Evolutionary conservation across 92 coral and sea anemone species (phyloP), one percentile per base, ranked within the genome.

Genomic region (Metridium senile): DNA sequence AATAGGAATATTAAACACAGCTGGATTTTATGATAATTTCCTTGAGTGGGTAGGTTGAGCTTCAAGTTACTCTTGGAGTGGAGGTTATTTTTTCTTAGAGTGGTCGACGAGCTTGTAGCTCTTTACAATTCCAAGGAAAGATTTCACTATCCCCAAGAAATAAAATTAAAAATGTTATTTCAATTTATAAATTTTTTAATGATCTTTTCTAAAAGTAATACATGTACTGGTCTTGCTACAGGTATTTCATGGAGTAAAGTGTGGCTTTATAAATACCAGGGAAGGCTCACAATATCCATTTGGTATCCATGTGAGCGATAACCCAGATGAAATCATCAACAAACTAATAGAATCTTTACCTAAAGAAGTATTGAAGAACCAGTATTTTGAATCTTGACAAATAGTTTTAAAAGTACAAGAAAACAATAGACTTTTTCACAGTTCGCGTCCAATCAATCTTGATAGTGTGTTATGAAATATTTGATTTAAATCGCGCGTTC

Each of bases 1-100:
- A 2, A 62, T 94, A 33, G 98, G 97, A 81, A 73, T 94, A 62
- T 47, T 94, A 29, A 94, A 94, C 70, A 77, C 82, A 25, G 89
- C 74, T 34, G 88, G 89, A 63, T 94, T 83, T 58, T 94, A 85
- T 82, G 81, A 71, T 17, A 86, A 84, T 45, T 19, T 94, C 21
- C 32, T 94, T n/a, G 92, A 93, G 13, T 91, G 97, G 98, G 98
- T 94, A 81, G 43, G 81, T 29, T 54, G n/a, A n/a, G n/a, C n/a
- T n/a, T n/a, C n/a, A n/a, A n/a, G n/a, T n/a, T n/a, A n/a, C n/a
- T n/a, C n/a, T n/a, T n/a, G n/a, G n/a, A n/a, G n/a, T n/a, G n/a
- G n/a, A n/a, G n/a, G n/a, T n/a, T n/a, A n/a, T n/a, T n/a, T n/a
- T n/a, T n/a, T n/a, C n/a, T n/a, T n/a, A n/a, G n/a, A n/a, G n/a